Evolutionary conservation across 2,888 invertebrate species (phyloP).

Genomic region (Morpho helenor): DNA sequence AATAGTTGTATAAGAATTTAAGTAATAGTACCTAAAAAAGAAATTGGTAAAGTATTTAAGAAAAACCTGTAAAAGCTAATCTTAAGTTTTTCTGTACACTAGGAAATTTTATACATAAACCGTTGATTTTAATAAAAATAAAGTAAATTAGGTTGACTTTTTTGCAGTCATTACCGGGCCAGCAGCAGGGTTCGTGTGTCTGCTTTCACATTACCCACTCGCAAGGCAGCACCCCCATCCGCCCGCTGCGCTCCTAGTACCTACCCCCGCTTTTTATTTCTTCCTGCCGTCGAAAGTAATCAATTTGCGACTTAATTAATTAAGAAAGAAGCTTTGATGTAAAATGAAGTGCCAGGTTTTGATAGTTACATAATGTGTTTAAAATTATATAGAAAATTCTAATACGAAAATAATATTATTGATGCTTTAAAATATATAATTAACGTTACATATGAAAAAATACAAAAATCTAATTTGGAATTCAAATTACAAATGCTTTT

Average conservation of each 20-base stretch:
- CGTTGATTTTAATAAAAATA: slow-evolving; percentile 1
- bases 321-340: slow-evolving; percentile 62
- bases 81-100: too few relatives aligned
- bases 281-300: slow-evolving; percentile 75
- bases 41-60: too few relatives aligned
- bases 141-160: slow-evolving; percentile 31
- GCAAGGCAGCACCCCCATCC: slow-evolving; percentile 67
- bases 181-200: slow-evolving; percentile 78
- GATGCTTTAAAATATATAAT: too few relatives aligned
- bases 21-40: too few relatives aligned
- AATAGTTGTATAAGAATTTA: too few relatives aligned
- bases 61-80: too few relatives aligned
- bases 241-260: slow-evolving; percentile 59
- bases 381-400: neutral
- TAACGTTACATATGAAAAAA: too few relatives aligned
- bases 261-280: slow-evolving; percentile 73
- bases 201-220: slow-evolving; percentile 78
- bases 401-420: too few relatives aligned
- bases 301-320: slow-evolving; percentile 78
- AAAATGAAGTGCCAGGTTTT: slow-evolving; percentile 5
- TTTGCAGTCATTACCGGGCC: slow-evolving; percentile 55
- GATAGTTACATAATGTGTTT: neutral
- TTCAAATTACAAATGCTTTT: neutral
- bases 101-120: too few relatives aligned
- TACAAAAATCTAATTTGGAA: neutral